phyloP scores from a whole-genome alignment of 1,140 invertebrate species.

The Olivierus martensii region DNA sequence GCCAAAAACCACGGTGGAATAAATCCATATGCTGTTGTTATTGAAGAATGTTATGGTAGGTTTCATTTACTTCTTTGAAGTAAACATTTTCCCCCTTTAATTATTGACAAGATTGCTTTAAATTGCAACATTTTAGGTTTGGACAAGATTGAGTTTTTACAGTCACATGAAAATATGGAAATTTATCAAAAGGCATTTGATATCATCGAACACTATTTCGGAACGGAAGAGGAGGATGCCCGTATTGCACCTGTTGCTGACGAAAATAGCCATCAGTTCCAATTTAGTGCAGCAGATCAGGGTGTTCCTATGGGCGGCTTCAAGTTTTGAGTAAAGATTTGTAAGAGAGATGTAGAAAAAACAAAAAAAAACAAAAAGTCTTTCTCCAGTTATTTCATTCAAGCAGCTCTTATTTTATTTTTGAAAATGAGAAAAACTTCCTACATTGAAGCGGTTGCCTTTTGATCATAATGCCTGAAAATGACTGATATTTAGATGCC shows the following conservation, averaged over 20 bases:
- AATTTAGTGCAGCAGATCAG: constrained; percentile 43
- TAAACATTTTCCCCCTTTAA: too few relatives aligned
- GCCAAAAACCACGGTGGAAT: constrained; percentile 46
- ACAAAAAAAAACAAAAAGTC: too few relatives aligned
- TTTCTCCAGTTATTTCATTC: too few relatives aligned
- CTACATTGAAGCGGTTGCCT: too few relatives aligned
- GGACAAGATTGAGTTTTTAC: constrained; percentile 94
- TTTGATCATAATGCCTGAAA: too few relatives aligned
- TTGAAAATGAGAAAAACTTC: too few relatives aligned
- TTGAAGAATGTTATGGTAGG: constrained; percentile 93
- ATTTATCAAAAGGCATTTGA: constrained; percentile 94
- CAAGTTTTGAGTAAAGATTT: constrained; percentile 46
- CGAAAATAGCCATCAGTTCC: constrained; percentile 51
- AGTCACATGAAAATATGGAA: constrained; percentile 90
- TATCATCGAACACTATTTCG: constrained; percentile 92
- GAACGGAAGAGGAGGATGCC: constrained; percentile 67
- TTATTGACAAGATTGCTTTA: too few relatives aligned
- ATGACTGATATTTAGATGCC: too few relatives aligned
- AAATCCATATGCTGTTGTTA: constrained; percentile 80
- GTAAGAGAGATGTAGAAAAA: too few relatives aligned
- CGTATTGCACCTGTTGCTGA: constrained; percentile 64
- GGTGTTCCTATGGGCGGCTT: constrained; percentile 56
- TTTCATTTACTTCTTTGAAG: constrained; percentile 1
- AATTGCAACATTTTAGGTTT: constrained; percentile 48
- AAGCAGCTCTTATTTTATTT: too few relatives aligned